A percentile compares a stretch with the other conserved stretches of the same genome.
These are phyloP conservation scores for Melinopterus prodromus DNA, from an alignment of 2,888 invertebrate species.

Conservation along the genomic window DNA sequence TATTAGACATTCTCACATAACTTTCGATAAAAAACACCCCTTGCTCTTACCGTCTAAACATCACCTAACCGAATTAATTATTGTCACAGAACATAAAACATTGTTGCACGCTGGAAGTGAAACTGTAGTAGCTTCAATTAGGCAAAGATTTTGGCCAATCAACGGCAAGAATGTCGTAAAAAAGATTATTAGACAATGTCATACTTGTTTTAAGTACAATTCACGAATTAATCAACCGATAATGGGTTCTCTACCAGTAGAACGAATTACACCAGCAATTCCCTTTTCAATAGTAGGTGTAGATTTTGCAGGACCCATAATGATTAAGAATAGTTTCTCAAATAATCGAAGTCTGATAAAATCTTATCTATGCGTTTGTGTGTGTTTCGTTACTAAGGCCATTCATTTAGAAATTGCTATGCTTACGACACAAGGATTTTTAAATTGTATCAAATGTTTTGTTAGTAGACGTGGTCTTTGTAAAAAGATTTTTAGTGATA, in stretches of 20 bases:
- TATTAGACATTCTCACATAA: background rate
- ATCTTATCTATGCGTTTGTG: background rate
- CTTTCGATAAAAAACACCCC: slow-evolving; percentile 18
- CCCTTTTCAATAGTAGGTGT: background rate
- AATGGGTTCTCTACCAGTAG: background rate
- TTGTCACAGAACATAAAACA: slow-evolving; percentile 13
- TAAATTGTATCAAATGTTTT: background rate
- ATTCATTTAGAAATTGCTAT: background rate
- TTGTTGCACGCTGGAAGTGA: slow-evolving; percentile 23
- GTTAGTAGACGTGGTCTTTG: background rate
- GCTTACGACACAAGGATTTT: background rate
- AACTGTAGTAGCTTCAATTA: slow-evolving; percentile 10
- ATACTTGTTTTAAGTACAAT: background rate
- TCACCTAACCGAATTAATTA: slow-evolving; percentile 10
- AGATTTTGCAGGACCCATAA: background rate
- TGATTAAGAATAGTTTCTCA: background rate
- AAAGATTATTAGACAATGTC: slow-evolving; percentile 9
- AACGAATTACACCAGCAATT: background rate
- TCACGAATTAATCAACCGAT: background rate
- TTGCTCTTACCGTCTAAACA: slow-evolving; percentile 13
- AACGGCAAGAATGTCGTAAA: background rate
- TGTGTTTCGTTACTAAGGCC: background rate
- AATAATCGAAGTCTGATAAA: background rate
- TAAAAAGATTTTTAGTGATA: no score
- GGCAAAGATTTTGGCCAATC: slow-evolving; percentile 27